A percentile compares a stretch with the other conserved stretches of the same genome.
These are phyloP conservation scores for Xestia ashworthii DNA, from an alignment of 2,888 invertebrate genomes.

Conservation along the genomic window DNA sequence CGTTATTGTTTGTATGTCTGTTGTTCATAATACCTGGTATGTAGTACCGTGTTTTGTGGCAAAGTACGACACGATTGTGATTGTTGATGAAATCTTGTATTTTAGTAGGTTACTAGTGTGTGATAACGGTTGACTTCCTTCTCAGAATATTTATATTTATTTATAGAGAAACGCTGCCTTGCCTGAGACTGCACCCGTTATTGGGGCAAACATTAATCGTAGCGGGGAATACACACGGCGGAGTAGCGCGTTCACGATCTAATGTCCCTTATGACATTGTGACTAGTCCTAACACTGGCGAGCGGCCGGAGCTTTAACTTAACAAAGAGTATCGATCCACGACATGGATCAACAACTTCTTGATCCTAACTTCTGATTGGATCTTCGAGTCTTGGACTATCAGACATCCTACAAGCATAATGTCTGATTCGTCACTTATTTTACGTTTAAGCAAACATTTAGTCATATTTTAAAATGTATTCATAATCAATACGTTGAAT, in stretches of 20 bases:
- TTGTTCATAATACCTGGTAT: slow-evolving; percentile 41
- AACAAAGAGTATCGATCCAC: neutral
- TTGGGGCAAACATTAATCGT: slow-evolving; percentile 64
- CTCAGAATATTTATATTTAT: slow-evolving; percentile 69
- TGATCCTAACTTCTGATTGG: neutral
- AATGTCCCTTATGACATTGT: slow-evolving; percentile 17
- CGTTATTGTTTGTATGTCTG: slow-evolving; percentile 48
- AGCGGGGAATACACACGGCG: slow-evolving; percentile 69
- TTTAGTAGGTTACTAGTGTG: slow-evolving; percentile 76
- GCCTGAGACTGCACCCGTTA: slow-evolving; percentile 76
- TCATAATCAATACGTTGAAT: slow-evolving; percentile 17
- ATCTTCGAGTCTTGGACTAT: neutral
- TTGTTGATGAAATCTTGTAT: slow-evolving; percentile 74
- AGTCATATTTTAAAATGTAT: slow-evolving; percentile 20
- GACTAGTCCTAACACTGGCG: slow-evolving; percentile 18
- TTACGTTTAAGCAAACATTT: slow-evolving; percentile 20
- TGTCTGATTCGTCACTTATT: neutral
- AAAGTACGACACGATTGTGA: slow-evolving; percentile 45
- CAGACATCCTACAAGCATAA: neutral
- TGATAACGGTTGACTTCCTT: slow-evolving; percentile 80
- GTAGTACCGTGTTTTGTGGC: slow-evolving; percentile 48
- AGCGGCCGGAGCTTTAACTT: slow-evolving; percentile 18
- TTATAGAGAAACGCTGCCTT: slow-evolving; percentile 80
- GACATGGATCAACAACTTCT: neutral
- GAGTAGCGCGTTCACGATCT: slow-evolving; percentile 41